Conservation (phyloP, 2,888 invertebrate species). For the Tolmerus cingulatus region DNA sequence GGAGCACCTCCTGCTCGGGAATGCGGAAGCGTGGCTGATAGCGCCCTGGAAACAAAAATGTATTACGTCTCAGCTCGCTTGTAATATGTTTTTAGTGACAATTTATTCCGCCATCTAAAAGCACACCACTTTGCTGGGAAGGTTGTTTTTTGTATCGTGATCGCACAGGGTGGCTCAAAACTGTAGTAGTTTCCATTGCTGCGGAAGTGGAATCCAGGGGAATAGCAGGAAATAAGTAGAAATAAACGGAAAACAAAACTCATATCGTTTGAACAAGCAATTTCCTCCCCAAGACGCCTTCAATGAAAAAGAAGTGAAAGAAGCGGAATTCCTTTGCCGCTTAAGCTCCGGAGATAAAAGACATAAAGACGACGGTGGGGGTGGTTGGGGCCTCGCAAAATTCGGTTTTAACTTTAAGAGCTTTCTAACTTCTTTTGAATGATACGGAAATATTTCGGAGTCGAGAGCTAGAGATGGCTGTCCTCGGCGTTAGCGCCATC, state of each 20-base stretch:
- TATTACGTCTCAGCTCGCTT: not conserved
- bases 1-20: not conserved
- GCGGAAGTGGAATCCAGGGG: constrained; percentile 4
- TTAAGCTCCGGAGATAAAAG: constrained; percentile 6
- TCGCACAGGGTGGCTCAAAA: not conserved
- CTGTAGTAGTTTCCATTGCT: not conserved
- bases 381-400: not conserved
- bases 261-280: constrained; percentile 48
- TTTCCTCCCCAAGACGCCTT: constrained; percentile 42
- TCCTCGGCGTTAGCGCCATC: not conserved
- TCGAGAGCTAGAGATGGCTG: not conserved
- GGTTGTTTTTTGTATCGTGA: not conserved
- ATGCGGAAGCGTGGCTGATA: not conserved
- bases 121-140: not conserved
- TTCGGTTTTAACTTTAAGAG: constrained; percentile 1
- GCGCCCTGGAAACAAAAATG: not conserved
- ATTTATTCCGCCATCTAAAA: not conserved
- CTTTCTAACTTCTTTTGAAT: not conserved
- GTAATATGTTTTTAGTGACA: not conserved
- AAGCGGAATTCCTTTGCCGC: constrained; percentile 18
- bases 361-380: not conserved
- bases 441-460: not conserved
- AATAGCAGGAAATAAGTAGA: constrained; percentile 41
- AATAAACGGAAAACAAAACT: constrained; percentile 48
- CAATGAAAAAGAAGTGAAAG: constrained; percentile 13